A percentile compares a stretch with the other conserved stretches of the same genome.
Conservation (phyloP, 2,113 vertebrate genomes). For the Helogale parvula region DNA sequence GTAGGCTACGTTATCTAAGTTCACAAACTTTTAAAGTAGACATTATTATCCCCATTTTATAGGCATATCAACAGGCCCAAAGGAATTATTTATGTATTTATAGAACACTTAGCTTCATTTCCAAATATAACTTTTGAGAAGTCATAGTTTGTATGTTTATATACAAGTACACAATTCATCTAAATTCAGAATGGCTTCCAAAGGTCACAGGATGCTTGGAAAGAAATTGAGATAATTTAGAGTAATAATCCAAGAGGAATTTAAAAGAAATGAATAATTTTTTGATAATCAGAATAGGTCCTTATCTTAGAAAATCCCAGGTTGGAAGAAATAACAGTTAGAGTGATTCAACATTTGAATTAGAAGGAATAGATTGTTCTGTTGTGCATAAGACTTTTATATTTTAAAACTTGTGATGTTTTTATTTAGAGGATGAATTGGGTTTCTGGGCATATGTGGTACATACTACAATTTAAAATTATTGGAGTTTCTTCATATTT, state of each 20-base stretch:
- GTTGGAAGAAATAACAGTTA: slow-evolving; percentile 67
- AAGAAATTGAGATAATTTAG: slow-evolving; percentile 54
- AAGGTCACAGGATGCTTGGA: slow-evolving; percentile 1
- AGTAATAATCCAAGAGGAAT: neutral
- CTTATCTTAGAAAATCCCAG: slow-evolving; percentile 62
- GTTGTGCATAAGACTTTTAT: slow-evolving; percentile 69
- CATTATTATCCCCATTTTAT: neutral
- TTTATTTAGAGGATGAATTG: slow-evolving; percentile 84
- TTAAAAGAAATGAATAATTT: slow-evolving; percentile 70
- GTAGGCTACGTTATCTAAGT: neutral
- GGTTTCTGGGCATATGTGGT: slow-evolving; percentile 81
- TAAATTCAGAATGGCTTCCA: slow-evolving; percentile 19
- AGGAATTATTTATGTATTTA: neutral
- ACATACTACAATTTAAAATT: slow-evolving; percentile 84
- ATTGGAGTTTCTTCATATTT: slow-evolving; percentile 84
- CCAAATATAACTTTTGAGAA: neutral
- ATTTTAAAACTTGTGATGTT: slow-evolving; percentile 80
- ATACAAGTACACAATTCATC: neutral
- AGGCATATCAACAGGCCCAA: neutral
- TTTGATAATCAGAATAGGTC: slow-evolving; percentile 59
- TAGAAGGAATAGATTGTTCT: slow-evolving; percentile 74
- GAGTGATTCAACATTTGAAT: slow-evolving; percentile 69
- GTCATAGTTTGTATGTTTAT: neutral
- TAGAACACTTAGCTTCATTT: neutral
- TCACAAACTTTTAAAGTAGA: neutral